Evolutionary conservation across 1,140 invertebrate species (phyloP), one percentile per base, ranked within the genome.

Genomic region (Frieseomelitta varia): DNA sequence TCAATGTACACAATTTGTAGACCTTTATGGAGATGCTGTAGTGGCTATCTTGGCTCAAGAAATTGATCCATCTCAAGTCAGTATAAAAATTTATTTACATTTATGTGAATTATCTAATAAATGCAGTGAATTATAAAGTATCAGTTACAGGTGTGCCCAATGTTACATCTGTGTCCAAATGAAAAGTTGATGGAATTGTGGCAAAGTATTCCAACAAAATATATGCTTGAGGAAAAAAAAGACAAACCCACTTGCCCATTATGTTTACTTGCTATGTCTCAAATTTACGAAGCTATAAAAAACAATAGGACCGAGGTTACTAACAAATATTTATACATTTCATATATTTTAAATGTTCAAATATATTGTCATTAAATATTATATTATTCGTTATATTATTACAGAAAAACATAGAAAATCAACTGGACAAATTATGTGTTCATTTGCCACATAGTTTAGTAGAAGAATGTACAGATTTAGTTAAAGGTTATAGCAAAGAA

Each of bases 261-360:
- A 6, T 98, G 98, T 92, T 94, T 98, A 34, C 96, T 98, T 90
- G 97, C 97, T 27, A 96, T 98, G 19, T 95, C 96, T 86, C 96
- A 97, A 92, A 90, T 97, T 69, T 96, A 97, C 88, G 93, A 96
- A 47, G 95, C 96, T 89, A 95, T 98, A 3, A 96, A 96, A 89
- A 95, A 97, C 71, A 96, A 97, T 84, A 96, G 95, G 88, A 97
- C 96, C 53, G 96, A 97, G 95, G 97, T 97, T 94, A n/a, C 14
- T 61, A 1, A 21, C 39, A 69, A 55, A 0, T 74, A 58, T 84
- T 78, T 71, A 1, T 56, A 73, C 58, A 17, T 1, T 56, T 47
- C 39, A 8, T 47, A 47, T 47, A 47, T 47, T 17, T 39, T 55
- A 30, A 19, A 68, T 30, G 67, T 39, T 83, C 51, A 79, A 72